These are phyloP conservation scores for Polymixis lichenea DNA, from an alignment of 2,888 invertebrate species.

Conservation along the genomic window DNA sequence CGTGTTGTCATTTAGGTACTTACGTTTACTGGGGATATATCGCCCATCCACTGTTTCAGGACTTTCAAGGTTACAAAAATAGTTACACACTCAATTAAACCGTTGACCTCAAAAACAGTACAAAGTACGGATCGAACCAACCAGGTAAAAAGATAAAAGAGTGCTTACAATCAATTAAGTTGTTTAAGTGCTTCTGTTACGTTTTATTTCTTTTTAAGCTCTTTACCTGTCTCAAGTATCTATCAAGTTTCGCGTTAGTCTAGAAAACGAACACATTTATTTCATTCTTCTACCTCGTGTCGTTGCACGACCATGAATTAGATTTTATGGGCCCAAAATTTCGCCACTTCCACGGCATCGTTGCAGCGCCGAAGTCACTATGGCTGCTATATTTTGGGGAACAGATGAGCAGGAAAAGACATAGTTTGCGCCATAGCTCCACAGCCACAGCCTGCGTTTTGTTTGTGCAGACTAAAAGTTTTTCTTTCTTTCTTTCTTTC, in stretches of 20 bases:
- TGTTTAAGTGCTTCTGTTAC: conserved; percentile 27
- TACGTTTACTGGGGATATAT: neutral
- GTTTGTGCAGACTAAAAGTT: no score
- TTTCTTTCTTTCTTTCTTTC: no score
- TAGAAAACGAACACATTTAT: conserved; percentile 9
- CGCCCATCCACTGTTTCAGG: neutral
- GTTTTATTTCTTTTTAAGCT: conserved; percentile 44
- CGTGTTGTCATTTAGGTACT: neutral
- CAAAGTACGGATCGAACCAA: neutral
- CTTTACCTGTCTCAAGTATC: conserved; percentile 22
- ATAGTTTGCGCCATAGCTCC: no score
- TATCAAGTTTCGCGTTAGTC: conserved; percentile 20
- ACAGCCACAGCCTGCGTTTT: no score
- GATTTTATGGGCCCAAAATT: no score
- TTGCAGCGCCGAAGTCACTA: neutral
- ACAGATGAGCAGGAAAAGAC: neutral
- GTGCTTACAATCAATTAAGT: conserved; percentile 46
- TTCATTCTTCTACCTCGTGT: neutral
- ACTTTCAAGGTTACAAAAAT: neutral
- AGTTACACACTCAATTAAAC: conserved; percentile 14
- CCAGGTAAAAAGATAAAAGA: conserved; percentile 26
- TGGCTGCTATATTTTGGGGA: neutral
- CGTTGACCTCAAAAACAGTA: conserved; percentile 7
- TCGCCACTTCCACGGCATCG: no score
- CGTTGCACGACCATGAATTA: neutral